A percentile compares a stretch with the other conserved stretches of the same genome.
These are phyloP conservation scores for Chunga burmeisteri DNA, from an alignment of 2,113 vertebrate species.

Conservation along the genomic window DNA sequence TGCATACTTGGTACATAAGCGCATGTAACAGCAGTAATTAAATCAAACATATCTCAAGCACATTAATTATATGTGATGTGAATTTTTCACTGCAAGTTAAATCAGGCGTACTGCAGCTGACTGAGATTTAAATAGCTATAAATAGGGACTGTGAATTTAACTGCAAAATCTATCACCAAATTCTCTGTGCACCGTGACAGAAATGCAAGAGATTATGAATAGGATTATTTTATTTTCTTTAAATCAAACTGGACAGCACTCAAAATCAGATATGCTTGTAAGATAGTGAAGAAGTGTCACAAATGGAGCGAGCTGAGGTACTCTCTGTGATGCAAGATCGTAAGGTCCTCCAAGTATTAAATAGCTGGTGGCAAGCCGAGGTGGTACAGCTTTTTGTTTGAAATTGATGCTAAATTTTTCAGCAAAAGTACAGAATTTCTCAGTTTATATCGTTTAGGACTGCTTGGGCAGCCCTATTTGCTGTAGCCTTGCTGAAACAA, in stretches of 20 bases:
- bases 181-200: neutral
- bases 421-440: neutral
- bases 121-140: neutral
- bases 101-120: neutral
- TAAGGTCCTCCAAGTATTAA: neutral
- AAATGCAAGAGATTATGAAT: neutral
- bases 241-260: neutral
- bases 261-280: neutral
- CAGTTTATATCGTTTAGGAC: neutral
- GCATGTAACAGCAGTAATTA: conserved; percentile 11
- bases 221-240: neutral
- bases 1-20: neutral
- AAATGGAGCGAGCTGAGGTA: neutral
- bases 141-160: neutral
- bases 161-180: neutral
- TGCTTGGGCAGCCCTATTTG: neutral
- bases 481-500: neutral
- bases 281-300: neutral
- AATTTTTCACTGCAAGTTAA: conserved; percentile 42
- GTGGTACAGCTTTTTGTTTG: neutral
- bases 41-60: conserved; percentile 22
- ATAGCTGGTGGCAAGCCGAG: neutral
- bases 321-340: accelerated
- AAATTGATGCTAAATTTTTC: neutral
- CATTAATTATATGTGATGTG: neutral